phyloP scores from a whole-genome alignment of 2,113 vertebrate genomes.

The Andinoacara biseriatus region DNA sequence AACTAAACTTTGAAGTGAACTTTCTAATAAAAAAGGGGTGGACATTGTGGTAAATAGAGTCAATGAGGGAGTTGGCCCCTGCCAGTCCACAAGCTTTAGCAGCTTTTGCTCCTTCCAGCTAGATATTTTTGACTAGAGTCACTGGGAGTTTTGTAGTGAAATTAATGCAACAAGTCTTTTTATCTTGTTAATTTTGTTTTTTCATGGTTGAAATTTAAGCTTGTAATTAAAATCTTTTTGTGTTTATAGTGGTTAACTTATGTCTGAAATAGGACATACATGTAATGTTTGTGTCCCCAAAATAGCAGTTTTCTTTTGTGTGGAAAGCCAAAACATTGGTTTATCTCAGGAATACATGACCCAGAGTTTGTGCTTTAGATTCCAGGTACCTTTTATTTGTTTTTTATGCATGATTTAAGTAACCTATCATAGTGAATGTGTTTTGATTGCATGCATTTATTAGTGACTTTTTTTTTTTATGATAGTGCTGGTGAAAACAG shows the following conservation, averaged over 20 bases:
- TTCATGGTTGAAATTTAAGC: too few relatives aligned
- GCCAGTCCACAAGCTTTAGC: neutral
- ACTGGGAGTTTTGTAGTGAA: too few relatives aligned
- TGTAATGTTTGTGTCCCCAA: neutral
- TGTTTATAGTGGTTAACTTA: neutral
- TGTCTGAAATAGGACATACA: accelerated
- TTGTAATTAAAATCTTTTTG: too few relatives aligned
- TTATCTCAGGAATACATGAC: neutral
- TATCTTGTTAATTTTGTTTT: too few relatives aligned
- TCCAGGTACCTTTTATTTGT: neutral
- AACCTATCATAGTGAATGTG: too few relatives aligned
- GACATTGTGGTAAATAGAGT: neutral
- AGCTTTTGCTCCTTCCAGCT: too few relatives aligned
- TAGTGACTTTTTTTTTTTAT: too few relatives aligned
- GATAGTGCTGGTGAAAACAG: neutral
- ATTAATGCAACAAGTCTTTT: too few relatives aligned
- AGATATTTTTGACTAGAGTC: too few relatives aligned
- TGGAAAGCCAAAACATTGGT: neutral
- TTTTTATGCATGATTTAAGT: too few relatives aligned
- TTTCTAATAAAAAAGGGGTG: neutral
- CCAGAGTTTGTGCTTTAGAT: neutral
- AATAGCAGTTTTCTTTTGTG: neutral
- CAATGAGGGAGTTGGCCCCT: neutral
- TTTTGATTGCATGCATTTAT: too few relatives aligned
- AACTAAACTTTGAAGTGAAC: neutral